Evolutionary conservation across 2,888 invertebrate species (phyloP).

Genomic region (Noctua janthe): DNA sequence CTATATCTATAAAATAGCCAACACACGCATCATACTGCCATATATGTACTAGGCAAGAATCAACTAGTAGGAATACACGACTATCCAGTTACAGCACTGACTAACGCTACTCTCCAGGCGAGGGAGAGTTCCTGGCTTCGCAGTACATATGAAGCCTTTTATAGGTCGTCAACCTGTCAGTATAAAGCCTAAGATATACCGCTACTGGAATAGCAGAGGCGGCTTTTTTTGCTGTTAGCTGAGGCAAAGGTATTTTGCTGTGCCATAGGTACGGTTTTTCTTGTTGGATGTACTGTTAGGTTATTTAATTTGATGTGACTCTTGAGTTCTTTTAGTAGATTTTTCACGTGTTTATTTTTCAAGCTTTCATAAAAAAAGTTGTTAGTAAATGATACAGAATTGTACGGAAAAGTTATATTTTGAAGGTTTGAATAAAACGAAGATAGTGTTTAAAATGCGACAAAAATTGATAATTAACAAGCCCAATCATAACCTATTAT

Average conservation of each 20-base stretch:
- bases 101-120: conserved; percentile 78
- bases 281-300: neutral
- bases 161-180: conserved; percentile 85
- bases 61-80: conserved; percentile 51
- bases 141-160: conserved; percentile 82
- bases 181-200: conserved; percentile 68
- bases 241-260: conserved; percentile 27
- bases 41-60: conserved; percentile 38
- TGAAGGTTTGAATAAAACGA: no score
- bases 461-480: no score
- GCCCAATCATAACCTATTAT: neutral
- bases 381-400: neutral
- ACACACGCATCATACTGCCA: conserved; percentile 12
- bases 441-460: no score
- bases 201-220: conserved; percentile 61
- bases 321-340: neutral
- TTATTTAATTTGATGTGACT: conserved; percentile 5
- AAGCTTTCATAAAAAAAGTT: neutral
- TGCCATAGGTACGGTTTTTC: conserved; percentile 3
- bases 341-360: neutral
- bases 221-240: conserved; percentile 42
- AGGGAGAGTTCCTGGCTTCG: conserved; percentile 75
- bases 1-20: conserved; percentile 23
- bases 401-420: neutral
- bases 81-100: conserved; percentile 77